These are phyloP conservation scores for Pristis pectinata DNA, from an alignment of 2,797 vertebrate species.

Conservation along the genomic window DNA sequence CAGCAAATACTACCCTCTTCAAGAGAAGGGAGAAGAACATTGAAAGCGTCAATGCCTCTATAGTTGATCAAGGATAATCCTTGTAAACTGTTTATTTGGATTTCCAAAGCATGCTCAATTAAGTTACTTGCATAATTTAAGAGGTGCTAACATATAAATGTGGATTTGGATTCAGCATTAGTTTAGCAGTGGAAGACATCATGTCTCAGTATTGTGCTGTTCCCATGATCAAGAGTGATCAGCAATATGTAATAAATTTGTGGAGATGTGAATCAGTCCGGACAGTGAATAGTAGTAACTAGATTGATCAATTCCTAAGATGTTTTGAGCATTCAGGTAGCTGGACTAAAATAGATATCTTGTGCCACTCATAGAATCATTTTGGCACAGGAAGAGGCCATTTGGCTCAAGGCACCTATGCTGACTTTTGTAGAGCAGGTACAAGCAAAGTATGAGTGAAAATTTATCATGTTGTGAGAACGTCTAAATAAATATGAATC, in stretches of 20 bases:
- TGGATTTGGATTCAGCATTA: neutral
- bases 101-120: neutral
- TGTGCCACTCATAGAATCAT: neutral
- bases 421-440: no score
- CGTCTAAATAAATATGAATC: neutral
- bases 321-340: neutral
- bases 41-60: neutral
- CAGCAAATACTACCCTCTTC: neutral
- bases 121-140: neutral
- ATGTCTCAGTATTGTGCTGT: no score
- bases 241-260: neutral
- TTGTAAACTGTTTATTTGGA: neutral
- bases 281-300: neutral
- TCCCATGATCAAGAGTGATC: neutral
- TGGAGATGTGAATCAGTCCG: neutral
- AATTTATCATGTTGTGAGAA: neutral
- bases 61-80: neutral
- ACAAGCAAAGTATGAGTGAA: neutral
- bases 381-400: neutral
- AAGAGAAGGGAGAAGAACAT: neutral
- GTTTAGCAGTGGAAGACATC: neutral
- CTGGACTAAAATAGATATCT: neutral
- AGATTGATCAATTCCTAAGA: neutral
- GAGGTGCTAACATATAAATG: neutral
- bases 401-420: no score